These are phyloP conservation scores for Tyrophagus putrescentiae DNA, from an alignment of 1,140 invertebrate genomes.

Conservation along the genomic window DNA sequence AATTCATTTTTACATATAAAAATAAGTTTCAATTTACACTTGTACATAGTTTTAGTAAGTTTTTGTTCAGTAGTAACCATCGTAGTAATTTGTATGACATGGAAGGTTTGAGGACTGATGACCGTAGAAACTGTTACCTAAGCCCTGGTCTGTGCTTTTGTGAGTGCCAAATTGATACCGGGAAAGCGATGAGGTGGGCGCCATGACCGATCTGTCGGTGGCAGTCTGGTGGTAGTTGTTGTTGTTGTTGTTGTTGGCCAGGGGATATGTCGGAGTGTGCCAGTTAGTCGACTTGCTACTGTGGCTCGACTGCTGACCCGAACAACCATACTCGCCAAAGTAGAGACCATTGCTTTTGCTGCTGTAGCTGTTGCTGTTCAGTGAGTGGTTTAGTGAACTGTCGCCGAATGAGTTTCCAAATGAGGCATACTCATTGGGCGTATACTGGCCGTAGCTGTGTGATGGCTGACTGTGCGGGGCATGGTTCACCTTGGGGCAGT, in stretches of 20 bases:
- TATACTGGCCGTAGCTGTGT: no score
- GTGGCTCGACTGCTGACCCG: neutral
- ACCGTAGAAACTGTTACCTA: neutral
- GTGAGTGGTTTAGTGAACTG: no score
- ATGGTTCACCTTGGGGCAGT: neutral
- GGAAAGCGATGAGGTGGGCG: no score
- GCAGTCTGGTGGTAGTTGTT: neutral
- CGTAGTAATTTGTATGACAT: slow-evolving; percentile 1
- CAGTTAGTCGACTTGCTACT: neutral
- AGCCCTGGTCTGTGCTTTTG: no score
- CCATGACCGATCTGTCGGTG: no score
- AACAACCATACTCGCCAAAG: neutral
- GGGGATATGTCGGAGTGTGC: neutral
- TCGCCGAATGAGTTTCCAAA: no score
- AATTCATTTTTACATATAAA: neutral
- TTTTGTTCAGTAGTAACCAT: neutral
- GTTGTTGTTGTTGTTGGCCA: neutral
- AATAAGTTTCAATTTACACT: neutral
- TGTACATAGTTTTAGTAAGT: neutral
- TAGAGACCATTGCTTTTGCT: neutral
- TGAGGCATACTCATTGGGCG: neutral
- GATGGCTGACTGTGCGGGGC: neutral
- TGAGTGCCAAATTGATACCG: no score
- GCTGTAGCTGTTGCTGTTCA: neutral
- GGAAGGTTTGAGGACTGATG: neutral